A percentile compares a stretch with the other conserved stretches of the same genome.
phyloP scores from a whole-genome alignment of 2,113 vertebrate species.

The human region DNA sequence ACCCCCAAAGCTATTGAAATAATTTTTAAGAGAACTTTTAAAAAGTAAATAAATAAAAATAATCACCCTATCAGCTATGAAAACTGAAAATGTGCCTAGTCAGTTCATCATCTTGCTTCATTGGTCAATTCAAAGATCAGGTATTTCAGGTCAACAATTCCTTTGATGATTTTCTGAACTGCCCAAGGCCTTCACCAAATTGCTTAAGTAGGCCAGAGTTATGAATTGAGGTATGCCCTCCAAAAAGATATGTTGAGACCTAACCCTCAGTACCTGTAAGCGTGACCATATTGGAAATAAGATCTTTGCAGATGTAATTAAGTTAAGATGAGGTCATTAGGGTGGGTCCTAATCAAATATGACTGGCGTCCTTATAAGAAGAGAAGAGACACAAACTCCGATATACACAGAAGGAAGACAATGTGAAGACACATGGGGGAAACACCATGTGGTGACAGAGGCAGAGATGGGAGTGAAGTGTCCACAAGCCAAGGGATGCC shows the following conservation, averaged over 20 bases:
- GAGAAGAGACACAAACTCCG: background rate
- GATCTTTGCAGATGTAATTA: background rate
- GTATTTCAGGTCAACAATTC: background rate
- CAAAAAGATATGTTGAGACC: background rate
- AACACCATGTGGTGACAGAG: background rate
- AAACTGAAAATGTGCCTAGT: background rate
- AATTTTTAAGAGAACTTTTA: too few species aligned
- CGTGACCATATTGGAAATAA: background rate
- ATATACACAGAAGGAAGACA: background rate
- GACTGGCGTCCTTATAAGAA: background rate
- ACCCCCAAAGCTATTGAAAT: too few species aligned
- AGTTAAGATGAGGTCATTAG: background rate
- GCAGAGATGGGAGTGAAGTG: background rate
- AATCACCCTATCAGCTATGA: background rate
- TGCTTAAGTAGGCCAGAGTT: background rate
- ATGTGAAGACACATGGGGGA: background rate
- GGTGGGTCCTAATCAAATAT: background rate
- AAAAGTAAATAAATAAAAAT: background rate
- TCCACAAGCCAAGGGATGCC: background rate
- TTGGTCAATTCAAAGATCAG: background rate
- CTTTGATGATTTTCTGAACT: background rate
- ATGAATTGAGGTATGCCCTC: background rate
- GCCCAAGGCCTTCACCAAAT: background rate
- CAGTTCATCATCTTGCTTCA: background rate
- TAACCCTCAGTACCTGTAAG: background rate